Conservation (phyloP, 1,140 invertebrate genomes). For the Dinothrombium tinctorium region DNA sequence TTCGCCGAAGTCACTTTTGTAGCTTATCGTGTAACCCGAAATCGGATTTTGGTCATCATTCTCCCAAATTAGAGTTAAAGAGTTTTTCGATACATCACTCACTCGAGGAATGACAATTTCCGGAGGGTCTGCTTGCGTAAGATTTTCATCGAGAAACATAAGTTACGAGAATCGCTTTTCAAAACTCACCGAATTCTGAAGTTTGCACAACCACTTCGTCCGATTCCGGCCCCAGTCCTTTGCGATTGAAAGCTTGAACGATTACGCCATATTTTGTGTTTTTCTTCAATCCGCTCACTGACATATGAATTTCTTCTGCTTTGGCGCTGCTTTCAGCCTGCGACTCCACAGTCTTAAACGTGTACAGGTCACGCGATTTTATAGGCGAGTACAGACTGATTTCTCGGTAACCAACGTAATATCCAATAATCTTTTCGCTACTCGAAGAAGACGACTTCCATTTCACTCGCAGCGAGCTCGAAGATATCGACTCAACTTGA, state of each 20-base stretch:
- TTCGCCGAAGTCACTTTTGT: constrained; percentile 28
- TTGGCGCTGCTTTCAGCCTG: background rate
- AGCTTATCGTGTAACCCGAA: constrained; percentile 22
- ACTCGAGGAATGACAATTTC: background rate
- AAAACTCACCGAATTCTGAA: constrained; percentile 10
- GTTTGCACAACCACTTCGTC: constrained; percentile 20
- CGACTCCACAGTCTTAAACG: background rate
- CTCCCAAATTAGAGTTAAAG: background rate
- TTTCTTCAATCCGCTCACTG: constrained; percentile 13
- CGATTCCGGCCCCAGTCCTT: constrained; percentile 26
- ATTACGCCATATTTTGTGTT: constrained; percentile 25
- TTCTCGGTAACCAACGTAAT: constrained; percentile 60
- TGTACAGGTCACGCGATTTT: background rate
- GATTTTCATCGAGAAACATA: too few species aligned
- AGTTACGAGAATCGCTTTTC: too few species aligned
- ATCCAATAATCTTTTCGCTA: constrained; percentile 75
- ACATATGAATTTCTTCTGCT: constrained; percentile 6
- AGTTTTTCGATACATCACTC: background rate
- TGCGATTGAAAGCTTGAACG: constrained; percentile 31
- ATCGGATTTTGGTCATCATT: background rate
- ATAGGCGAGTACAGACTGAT: constrained; percentile 13
- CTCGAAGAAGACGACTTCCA: constrained; percentile 50
- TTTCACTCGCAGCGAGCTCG: constrained; percentile 11
- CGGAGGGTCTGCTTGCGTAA: constrained; percentile 4
- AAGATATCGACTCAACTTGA: constrained; percentile 10